Evolutionary conservation across 2,888 invertebrate genomes (phyloP).

Genomic region (Polydrusus cervinus): DNA sequence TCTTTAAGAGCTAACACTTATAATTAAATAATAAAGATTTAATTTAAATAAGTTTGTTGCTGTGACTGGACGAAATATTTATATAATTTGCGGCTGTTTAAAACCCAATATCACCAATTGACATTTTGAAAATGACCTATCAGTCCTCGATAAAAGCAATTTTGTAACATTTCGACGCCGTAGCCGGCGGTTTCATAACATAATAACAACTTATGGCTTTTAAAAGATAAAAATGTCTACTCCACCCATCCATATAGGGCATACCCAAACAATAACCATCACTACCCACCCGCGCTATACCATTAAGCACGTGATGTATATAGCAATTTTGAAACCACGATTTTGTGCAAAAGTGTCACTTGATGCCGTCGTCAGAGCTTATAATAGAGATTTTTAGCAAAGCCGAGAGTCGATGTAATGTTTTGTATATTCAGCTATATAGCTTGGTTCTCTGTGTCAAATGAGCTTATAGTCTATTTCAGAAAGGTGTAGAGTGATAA

Average conservation of each 20-base stretch:
- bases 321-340: constrained; percentile 42
- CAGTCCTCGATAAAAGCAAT: background rate
- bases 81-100: no score
- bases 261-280: constrained; percentile 41
- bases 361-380: constrained; percentile 39
- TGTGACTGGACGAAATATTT: no score
- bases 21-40: constrained; percentile 29
- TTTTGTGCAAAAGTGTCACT: constrained; percentile 48
- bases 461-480: no score
- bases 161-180: constrained; percentile 8
- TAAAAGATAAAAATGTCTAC: constrained; percentile 27
- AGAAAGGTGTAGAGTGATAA: no score
- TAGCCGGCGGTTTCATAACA: constrained; percentile 7
- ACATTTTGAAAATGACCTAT: background rate
- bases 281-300: constrained; percentile 40
- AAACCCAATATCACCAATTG: background rate
- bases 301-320: constrained; percentile 30
- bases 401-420: no score
- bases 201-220: constrained; percentile 1
- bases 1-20: constrained; percentile 16
- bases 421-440: no score
- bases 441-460: no score
- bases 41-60: background rate
- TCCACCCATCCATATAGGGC: constrained; percentile 45
- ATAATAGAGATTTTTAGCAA: no score